These are phyloP conservation scores for Drosophila stalkeri DNA, from an alignment of 2,888 invertebrate species.

Conservation along the genomic window DNA sequence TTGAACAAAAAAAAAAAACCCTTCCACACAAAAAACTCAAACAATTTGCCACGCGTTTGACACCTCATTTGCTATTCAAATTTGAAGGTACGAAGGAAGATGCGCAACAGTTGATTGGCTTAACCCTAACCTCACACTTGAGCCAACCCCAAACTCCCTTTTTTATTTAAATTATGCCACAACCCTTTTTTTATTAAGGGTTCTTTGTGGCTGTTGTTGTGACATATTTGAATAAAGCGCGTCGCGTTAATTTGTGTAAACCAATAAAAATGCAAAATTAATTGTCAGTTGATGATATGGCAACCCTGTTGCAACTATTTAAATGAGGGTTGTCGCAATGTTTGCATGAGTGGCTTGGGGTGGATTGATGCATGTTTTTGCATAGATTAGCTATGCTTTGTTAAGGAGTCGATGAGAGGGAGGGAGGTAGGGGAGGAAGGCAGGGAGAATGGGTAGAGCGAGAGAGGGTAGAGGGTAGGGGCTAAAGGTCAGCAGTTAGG, in stretches of 20 bases:
- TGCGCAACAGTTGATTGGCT: constrained; percentile 66
- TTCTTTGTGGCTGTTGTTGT: constrained; percentile 41
- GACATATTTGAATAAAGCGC: constrained; percentile 60
- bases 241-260: constrained; percentile 71
- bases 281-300: constrained; percentile 61
- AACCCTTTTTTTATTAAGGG: constrained; percentile 54
- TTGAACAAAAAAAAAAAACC: constrained; percentile 17
- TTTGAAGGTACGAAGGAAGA: constrained; percentile 58
- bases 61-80: constrained; percentile 77
- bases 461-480: constrained; percentile 12
- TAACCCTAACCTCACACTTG: constrained; percentile 14
- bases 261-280: constrained; percentile 78
- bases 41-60: constrained; percentile 46
- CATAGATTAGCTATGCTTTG: constrained; percentile 76
- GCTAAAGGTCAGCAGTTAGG: constrained; percentile 41
- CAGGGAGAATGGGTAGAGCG: neutral
- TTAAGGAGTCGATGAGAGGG: constrained; percentile 33
- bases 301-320: constrained; percentile 52
- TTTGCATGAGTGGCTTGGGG: constrained; percentile 49
- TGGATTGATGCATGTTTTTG: constrained; percentile 72
- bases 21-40: constrained; percentile 16
- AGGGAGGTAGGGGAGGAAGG: neutral
- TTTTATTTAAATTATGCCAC: constrained; percentile 20
- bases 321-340: constrained; percentile 49
- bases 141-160: neutral